Evolutionary conservation across 2,113 vertebrate species (phyloP).

Genomic region (Phainopepla nitens): DNA sequence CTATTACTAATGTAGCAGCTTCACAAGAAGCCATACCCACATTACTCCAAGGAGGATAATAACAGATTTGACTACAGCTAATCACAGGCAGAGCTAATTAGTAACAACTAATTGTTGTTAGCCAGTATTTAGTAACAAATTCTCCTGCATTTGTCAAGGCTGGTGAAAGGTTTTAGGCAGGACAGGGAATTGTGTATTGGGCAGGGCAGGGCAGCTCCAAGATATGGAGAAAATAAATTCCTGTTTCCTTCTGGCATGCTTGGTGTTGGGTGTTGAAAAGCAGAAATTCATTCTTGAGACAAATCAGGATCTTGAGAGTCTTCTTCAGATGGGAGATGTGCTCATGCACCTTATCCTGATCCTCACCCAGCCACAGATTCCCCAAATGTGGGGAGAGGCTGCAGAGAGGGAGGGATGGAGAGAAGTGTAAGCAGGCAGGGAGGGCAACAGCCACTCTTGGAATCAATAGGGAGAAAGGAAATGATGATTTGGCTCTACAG

Average conservation of each 20-base stretch:
- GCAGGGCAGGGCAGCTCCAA: accelerated
- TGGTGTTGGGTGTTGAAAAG: not conserved
- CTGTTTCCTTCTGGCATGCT: not conserved
- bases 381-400: not conserved
- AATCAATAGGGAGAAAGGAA: not conserved
- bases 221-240: not conserved
- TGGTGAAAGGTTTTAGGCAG: not conserved
- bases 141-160: not conserved
- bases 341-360: not conserved
- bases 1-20: not conserved
- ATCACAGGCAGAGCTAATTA: constrained; percentile 7
- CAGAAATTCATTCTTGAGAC: not conserved
- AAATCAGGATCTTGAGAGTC: not conserved
- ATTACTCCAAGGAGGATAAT: not conserved
- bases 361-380: not conserved
- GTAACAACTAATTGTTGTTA: not conserved
- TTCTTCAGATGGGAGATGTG: not conserved
- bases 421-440: not conserved
- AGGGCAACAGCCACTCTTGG: not conserved
- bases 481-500: not conserved
- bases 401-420: not conserved
- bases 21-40: not conserved
- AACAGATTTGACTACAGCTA: not conserved
- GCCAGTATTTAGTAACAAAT: not conserved
- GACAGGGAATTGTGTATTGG: not conserved